A percentile compares a stretch with the other conserved stretches of the same genome.
Conservation (phyloP, 2,113 vertebrate species). For the Psittacara wagleri region DNA sequence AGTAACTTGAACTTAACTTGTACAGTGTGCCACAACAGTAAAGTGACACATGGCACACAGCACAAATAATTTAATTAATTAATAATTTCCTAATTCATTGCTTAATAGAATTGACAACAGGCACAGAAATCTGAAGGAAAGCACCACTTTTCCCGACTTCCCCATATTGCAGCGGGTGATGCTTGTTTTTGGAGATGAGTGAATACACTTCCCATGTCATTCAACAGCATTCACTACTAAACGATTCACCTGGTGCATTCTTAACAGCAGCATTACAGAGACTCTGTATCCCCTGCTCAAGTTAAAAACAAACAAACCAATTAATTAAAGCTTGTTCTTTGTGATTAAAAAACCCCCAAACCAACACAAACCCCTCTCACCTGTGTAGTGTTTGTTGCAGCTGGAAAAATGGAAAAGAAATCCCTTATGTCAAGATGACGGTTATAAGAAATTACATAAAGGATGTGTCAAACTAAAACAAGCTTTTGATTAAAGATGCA, state of each 20-base stretch:
- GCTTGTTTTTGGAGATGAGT: neutral
- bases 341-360: neutral
- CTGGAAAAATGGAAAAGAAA: neutral
- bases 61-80: neutral
- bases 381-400: neutral
- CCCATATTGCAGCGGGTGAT: neutral
- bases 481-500: neutral
- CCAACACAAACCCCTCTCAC: neutral
- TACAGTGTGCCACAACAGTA: neutral
- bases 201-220: neutral
- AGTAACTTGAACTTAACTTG: neutral
- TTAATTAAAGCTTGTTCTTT: neutral
- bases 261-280: neutral
- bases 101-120: neutral
- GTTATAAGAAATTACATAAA: neutral
- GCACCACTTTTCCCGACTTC: neutral
- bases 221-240: neutral
- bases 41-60: neutral
- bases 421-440: neutral
- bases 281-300: neutral
- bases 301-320: neutral
- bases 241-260: neutral
- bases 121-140: neutral
- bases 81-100: neutral
- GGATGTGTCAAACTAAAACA: neutral